Evolutionary conservation across 2,797 vertebrate genomes (phyloP).

Genomic region (Glossophaga mutica): DNA sequence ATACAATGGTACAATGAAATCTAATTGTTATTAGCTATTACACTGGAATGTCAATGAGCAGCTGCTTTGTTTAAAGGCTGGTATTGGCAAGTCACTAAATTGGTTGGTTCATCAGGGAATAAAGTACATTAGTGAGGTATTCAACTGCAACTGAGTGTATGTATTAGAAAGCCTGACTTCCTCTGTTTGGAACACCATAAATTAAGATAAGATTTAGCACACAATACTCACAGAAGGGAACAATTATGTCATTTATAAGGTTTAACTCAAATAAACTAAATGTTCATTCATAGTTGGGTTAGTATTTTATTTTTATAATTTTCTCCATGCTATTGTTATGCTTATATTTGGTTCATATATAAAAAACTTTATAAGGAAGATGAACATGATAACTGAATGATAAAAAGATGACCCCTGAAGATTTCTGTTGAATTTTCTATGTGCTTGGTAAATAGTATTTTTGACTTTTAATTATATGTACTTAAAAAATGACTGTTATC

Average conservation of each 20-base stretch:
- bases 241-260: slow-evolving; percentile 27
- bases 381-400: neutral
- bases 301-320: slow-evolving; percentile 58
- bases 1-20: slow-evolving; percentile 69
- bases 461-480: slow-evolving; percentile 75
- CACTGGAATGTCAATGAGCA: slow-evolving; percentile 73
- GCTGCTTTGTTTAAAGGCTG: slow-evolving; percentile 66
- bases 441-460: slow-evolving; percentile 52
- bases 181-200: slow-evolving; percentile 73
- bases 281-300: slow-evolving; percentile 50
- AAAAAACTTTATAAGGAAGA: neutral
- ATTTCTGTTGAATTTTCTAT: slow-evolving; percentile 50
- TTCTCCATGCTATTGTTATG: neutral
- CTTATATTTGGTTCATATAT: slow-evolving; percentile 43
- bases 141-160: slow-evolving; percentile 68
- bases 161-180: slow-evolving; percentile 55
- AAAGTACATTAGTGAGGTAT: slow-evolving; percentile 69
- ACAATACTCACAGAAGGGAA: slow-evolving; percentile 31
- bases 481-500: slow-evolving; percentile 70
- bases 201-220: slow-evolving; percentile 70
- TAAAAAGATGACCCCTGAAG: neutral
- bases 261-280: slow-evolving; percentile 39
- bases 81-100: slow-evolving; percentile 73
- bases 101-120: slow-evolving; percentile 74
- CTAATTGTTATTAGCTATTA: slow-evolving; percentile 75